Percentiles rank a stretch among this genome's conserved stretches.
These are phyloP conservation scores for Garrulus glandarius DNA, from an alignment of 2,797 vertebrate genomes.

Conservation along the genomic window DNA sequence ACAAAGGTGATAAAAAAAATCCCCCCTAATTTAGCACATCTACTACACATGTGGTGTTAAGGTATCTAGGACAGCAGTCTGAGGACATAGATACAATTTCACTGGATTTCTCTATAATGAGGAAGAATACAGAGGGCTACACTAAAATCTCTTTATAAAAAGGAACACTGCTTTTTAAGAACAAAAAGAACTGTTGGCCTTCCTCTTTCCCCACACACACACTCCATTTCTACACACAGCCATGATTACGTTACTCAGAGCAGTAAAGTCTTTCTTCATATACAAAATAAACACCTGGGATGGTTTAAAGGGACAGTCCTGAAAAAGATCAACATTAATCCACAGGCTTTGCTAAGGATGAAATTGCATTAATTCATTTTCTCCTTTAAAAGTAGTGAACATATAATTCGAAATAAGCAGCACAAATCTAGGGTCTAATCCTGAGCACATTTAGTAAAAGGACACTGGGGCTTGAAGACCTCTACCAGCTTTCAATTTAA, in stretches of 20 bases:
- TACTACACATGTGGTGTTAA: slow-evolving; percentile 27
- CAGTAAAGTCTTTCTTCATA: neutral
- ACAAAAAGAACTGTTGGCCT: slow-evolving; percentile 22
- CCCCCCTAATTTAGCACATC: slow-evolving; percentile 23
- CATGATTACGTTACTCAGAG: neutral
- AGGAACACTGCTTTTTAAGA: neutral
- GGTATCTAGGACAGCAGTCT: slow-evolving; percentile 13
- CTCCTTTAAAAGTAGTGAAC: neutral
- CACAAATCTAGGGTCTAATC: neutral
- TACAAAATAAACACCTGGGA: neutral
- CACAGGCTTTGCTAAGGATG: neutral
- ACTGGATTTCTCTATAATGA: neutral
- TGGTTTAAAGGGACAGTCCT: neutral
- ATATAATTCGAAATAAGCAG: neutral
- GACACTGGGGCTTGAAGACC: neutral
- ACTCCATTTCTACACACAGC: neutral
- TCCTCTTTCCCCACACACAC: neutral
- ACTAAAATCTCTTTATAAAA: slow-evolving; percentile 38
- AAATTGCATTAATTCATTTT: neutral
- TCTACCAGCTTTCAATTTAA: neutral
- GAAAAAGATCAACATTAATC: neutral
- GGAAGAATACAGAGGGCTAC: slow-evolving; percentile 22
- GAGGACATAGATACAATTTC: slow-evolving; percentile 46
- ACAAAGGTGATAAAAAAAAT: slow-evolving; percentile 46
- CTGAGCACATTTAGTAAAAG: neutral